A percentile compares a stretch with the other conserved stretches of the same genome.
phyloP scores from a whole-genome alignment of 2,797 vertebrate species.

The Halcyon badia region DNA sequence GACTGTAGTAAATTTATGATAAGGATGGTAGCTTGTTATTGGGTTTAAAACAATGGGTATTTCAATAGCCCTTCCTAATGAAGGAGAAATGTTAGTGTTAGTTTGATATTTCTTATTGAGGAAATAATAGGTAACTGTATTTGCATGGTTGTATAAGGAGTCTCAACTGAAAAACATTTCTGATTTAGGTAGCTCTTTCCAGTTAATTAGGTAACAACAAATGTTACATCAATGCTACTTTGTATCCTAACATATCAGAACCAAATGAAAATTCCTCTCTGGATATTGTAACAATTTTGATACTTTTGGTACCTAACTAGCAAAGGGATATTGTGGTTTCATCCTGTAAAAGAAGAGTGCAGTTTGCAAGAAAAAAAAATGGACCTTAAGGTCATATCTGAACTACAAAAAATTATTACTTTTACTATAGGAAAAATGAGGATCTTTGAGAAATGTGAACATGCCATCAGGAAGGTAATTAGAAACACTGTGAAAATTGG shows the following conservation, averaged over 20 bases:
- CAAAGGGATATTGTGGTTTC: neutral
- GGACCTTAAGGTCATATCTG: neutral
- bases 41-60: neutral
- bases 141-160: neutral
- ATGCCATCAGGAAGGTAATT: neutral
- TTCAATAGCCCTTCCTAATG: neutral
- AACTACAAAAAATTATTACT: neutral
- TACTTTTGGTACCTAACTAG: neutral
- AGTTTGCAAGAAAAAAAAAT: neutral
- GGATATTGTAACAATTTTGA: neutral
- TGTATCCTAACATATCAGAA: neutral
- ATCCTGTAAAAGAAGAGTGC: neutral
- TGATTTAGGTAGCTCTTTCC: neutral
- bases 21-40: neutral
- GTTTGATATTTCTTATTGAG: neutral
- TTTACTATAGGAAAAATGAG: neutral
- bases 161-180: neutral
- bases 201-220: neutral
- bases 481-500: neutral
- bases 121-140: neutral
- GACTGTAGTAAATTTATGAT: neutral
- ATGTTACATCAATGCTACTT: neutral
- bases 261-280: neutral
- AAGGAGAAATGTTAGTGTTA: neutral
- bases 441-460: neutral